Conservation (phyloP, 1,140 invertebrate species). For the Drosophila baimaii region DNA sequence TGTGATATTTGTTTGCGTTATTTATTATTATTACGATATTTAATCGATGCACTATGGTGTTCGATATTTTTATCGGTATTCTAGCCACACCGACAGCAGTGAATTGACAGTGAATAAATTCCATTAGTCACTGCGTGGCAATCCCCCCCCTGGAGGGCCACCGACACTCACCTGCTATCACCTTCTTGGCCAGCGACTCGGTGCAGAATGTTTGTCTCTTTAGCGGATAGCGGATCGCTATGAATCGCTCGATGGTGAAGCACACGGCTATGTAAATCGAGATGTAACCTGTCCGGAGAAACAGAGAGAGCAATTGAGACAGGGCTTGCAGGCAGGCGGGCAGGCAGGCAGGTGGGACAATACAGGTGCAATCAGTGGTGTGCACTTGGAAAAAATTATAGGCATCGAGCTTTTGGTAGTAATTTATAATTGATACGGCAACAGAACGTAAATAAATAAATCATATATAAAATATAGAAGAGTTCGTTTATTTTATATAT, state of each 20-base stretch:
- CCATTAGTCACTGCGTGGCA: background rate
- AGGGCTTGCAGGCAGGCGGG: too few relatives aligned
- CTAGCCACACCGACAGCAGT: background rate
- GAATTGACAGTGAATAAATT: conserved; percentile 10
- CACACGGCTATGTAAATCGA: conserved; percentile 92
- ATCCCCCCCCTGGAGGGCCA: background rate
- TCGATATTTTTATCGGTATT: background rate
- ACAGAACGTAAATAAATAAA: too few relatives aligned
- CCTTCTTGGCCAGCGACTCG: conserved; percentile 86
- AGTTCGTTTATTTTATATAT: too few relatives aligned
- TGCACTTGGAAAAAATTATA: conserved; percentile 8
- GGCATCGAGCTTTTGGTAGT: too few relatives aligned
- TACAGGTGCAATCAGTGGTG: conserved; percentile 7
- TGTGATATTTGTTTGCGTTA: background rate
- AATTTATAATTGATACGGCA: too few relatives aligned
- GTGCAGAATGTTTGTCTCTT: conserved; percentile 89
- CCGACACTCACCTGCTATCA: conserved; percentile 85
- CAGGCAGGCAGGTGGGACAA: background rate
- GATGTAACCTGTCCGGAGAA: conserved; percentile 86
- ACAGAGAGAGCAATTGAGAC: conserved; percentile 13
- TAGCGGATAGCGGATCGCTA: conserved; percentile 91
- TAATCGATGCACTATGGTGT: too few relatives aligned
- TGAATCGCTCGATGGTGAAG: conserved; percentile 91
- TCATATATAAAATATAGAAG: too few relatives aligned
- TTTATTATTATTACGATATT: background rate